Evolutionary conservation across 1,140 invertebrate genomes (phyloP).

Genomic region (Cyphomyrmex costatus): DNA sequence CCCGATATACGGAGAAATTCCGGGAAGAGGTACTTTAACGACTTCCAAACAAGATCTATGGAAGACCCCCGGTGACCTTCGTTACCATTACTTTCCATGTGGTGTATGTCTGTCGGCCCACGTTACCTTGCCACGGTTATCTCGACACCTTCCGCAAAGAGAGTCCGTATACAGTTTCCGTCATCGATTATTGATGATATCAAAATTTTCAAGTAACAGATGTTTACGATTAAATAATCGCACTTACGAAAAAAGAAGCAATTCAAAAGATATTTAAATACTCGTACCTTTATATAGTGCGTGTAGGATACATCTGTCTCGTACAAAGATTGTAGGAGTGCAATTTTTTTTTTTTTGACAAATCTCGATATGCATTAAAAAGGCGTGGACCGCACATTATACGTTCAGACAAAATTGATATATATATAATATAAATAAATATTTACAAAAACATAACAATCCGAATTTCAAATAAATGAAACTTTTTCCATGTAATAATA

Average conservation of each 20-base stretch:
- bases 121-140: constrained; percentile 52
- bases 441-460: background rate
- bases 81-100: constrained; percentile 80
- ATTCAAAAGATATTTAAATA: background rate
- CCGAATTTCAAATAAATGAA: background rate
- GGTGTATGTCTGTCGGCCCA: constrained; percentile 63
- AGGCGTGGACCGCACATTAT: background rate
- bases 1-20: constrained; percentile 85
- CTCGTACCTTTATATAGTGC: background rate
- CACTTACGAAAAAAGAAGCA: background rate
- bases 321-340: background rate
- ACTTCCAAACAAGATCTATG: constrained; percentile 86
- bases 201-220: background rate
- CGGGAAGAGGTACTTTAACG: constrained; percentile 86
- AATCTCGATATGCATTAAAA: background rate
- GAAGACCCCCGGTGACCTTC: constrained; percentile 83
- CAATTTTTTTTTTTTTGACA: background rate
- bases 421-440: constrained; percentile 5
- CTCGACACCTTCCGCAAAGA: constrained; percentile 26
- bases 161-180: background rate
- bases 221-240: background rate
- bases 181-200: background rate
- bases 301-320: background rate
- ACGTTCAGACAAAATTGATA: background rate
- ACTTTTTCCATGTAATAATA: background rate